Percentiles rank a stretch among this genome's conserved stretches.
Evolutionary conservation across 1,140 invertebrate species (phyloP).

Genomic region (Pygmarrhopalites habei): DNA sequence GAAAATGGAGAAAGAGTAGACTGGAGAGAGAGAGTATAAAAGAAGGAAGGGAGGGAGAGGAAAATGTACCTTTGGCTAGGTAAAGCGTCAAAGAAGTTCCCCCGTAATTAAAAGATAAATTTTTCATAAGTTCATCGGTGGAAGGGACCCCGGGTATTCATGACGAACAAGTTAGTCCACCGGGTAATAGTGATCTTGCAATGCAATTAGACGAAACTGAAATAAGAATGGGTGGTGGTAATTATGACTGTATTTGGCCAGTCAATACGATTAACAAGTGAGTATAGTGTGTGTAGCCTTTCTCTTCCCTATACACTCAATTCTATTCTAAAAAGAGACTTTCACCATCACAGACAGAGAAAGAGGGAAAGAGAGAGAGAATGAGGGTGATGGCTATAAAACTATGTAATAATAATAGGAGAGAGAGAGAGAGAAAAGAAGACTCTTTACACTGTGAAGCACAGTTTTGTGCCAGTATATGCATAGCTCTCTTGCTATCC

Average conservation of each 20-base stretch:
- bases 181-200: constrained; percentile 22
- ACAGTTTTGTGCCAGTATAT: no score
- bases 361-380: neutral
- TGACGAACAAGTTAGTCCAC: constrained; percentile 26
- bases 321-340: no score
- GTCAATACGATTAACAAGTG: constrained; percentile 4
- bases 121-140: constrained; percentile 29
- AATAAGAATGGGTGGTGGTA: constrained; percentile 3
- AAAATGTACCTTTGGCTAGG: neutral
- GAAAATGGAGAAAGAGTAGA: no score
- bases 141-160: constrained; percentile 13
- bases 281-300: no score
- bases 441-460: no score
- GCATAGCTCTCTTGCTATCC: no score
- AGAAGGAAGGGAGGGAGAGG: no score
- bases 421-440: constrained; percentile 3
- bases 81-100: constrained; percentile 22
- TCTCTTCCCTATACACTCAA: no score
- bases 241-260: constrained; percentile 15
- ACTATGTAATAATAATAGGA: no score
- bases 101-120: constrained; percentile 40
- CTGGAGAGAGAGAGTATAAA: no score
- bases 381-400: neutral
- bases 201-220: constrained; percentile 20
- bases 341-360: no score